Evolutionary conservation across 1,140 invertebrate species (phyloP), one percentile per base, ranked within the genome.

Genomic region (Caerostris extrusa): DNA sequence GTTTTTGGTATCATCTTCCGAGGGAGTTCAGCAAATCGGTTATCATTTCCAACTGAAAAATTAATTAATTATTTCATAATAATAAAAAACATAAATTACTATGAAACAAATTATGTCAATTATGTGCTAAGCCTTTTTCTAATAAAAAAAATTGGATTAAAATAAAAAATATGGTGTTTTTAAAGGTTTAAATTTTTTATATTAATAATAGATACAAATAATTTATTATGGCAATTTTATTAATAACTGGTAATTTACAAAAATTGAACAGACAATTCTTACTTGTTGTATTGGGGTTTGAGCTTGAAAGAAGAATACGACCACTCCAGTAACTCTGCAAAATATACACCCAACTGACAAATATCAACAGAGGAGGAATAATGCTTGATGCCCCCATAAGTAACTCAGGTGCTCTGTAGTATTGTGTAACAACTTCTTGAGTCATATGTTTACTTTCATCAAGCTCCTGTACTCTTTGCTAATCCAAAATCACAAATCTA

Each of bases 331-430:
- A 99, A 97, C 96, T 99, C 99, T 7, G 99, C 99, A 96, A 99
- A n/a, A 99, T 95, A 99, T 99, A 96, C 99, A 99, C n/a, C 99
- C 99, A 56, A 99, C 99, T 77, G 98, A 99, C 99, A 99, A 17
- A 99, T 98, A 96, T 99, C 99, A 64, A 99, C 98, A 0, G 98
- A 98, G 10, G 98, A 98, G 53, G 98, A 98, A 96, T 99, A 99
- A 96, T 99, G 99, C n/a, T n/a, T 95, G 98, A 97, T 6, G 99
- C 99, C 57, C 99, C 99, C 97, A 99, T 99, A 53, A 99, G 96
- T 95, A 99, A 98, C 97, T 99, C 99, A 17, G 99, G 99, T 5
- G 99, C 99, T 93, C 99, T 97, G 96, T 99, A 99, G 97, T 99
- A 99, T 96, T 99, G 99, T 89, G 99, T 99, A 87, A 99, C 98